These are phyloP conservation scores for Dendrocincla tyrannina DNA, from an alignment of 2,797 vertebrate species.

Conservation along the genomic window DNA sequence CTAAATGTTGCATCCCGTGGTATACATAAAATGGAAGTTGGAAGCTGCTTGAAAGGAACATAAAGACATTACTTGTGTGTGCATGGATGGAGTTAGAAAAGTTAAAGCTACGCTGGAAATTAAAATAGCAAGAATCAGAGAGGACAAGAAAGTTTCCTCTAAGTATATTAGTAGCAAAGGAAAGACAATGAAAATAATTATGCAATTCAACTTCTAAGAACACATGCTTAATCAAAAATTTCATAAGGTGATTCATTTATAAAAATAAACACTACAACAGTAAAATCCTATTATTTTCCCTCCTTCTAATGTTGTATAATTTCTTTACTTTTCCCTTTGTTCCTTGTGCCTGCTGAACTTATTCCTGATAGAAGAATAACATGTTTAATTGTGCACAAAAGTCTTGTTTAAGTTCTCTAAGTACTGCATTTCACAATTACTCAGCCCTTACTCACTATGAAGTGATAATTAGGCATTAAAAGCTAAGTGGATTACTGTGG, in stretches of 20 bases:
- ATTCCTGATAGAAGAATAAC: not conserved
- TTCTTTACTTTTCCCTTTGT: not conserved
- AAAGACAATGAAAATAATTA: not conserved
- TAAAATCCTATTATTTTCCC: not conserved
- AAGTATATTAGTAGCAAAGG: not conserved
- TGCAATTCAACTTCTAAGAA: not conserved
- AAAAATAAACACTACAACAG: not conserved
- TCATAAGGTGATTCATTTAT: accelerated
- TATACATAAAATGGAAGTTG: not conserved
- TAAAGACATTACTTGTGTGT: not conserved
- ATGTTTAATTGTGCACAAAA: constrained; percentile 2
- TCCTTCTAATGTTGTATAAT: not conserved
- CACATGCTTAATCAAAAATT: not conserved
- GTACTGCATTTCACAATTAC: constrained; percentile 33
- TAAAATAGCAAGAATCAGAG: not conserved
- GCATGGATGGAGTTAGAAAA: not conserved
- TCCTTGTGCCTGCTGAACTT: not conserved
- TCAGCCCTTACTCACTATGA: not conserved
- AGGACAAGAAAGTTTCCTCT: not conserved
- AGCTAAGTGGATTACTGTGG: constrained; percentile 66
- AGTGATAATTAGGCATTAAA: constrained; percentile 53
- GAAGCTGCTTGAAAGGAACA: not conserved
- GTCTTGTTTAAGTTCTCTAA: not conserved
- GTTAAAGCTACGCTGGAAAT: not conserved
- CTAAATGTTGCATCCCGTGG: accelerated